Percentiles rank a stretch among this genome's conserved stretches.
These are phyloP conservation scores for Panopea generosa DNA, from an alignment of 2,888 invertebrate species.

Conservation along the genomic window DNA sequence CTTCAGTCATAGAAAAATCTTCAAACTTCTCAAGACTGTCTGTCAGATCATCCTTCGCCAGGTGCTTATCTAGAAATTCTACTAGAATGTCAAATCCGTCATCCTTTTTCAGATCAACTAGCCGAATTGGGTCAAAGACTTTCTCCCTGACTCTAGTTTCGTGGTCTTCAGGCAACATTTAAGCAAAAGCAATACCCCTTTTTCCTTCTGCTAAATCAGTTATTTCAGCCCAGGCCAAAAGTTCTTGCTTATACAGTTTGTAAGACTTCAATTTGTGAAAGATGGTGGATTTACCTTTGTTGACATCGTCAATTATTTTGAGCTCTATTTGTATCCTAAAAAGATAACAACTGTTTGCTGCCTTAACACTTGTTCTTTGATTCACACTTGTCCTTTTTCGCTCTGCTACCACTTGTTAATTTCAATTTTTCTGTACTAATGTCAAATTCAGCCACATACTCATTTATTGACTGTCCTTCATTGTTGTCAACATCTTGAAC, in stretches of 20 bases:
- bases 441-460: too few species aligned
- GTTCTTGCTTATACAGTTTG: neutral
- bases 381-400: neutral
- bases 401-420: slow-evolving; percentile 35
- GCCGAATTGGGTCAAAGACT: slow-evolving; percentile 63
- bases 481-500: too few species aligned
- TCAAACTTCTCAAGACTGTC: slow-evolving; percentile 63
- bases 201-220: slow-evolving; percentile 1
- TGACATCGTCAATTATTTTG: neutral
- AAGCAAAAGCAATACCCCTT: slow-evolving; percentile 9
- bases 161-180: slow-evolving; percentile 2
- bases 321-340: neutral
- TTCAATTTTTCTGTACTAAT: neutral
- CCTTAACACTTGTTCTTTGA: neutral
- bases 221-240: slow-evolving; percentile 7
- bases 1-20: slow-evolving; percentile 15
- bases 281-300: neutral
- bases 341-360: neutral
- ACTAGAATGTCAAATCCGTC: slow-evolving; percentile 46
- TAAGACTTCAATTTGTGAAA: neutral
- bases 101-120: too few species aligned
- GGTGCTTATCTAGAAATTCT: slow-evolving; percentile 57
- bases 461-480: too few species aligned
- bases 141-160: slow-evolving; percentile 51
- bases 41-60: slow-evolving; percentile 62